Evolutionary conservation across 2,888 invertebrate species (phyloP).

Genomic region (Minunthozetes semirufus): DNA sequence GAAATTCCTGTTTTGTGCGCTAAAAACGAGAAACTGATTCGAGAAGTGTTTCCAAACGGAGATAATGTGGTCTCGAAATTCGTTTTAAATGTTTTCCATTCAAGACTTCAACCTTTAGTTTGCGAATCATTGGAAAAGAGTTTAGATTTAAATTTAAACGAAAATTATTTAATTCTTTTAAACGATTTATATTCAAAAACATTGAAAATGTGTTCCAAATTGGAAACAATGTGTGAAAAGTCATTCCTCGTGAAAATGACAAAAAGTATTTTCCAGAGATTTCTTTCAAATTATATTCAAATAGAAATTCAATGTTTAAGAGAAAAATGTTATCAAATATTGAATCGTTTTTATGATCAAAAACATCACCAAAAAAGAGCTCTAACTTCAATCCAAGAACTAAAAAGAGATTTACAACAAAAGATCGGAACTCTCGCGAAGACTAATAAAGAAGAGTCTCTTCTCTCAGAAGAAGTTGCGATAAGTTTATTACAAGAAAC

Average conservation of each 20-base stretch:
- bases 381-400: conserved; percentile 82
- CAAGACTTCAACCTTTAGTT: conserved; percentile 71
- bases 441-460: conserved; percentile 86
- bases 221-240: conserved; percentile 71
- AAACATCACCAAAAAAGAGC: conserved; percentile 92
- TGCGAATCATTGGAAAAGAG: too few species aligned
- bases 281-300: conserved; percentile 62
- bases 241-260: conserved; percentile 69
- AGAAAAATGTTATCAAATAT: conserved; percentile 64
- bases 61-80: conserved; percentile 97
- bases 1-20: conserved; percentile 83
- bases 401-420: conserved; percentile 85
- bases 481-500: conserved; percentile 83
- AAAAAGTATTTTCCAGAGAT: conserved; percentile 69
- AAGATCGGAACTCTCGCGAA: conserved; percentile 65
- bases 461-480: conserved; percentile 87
- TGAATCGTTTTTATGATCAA: conserved; percentile 80
- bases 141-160: too few species aligned
- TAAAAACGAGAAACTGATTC: conserved; percentile 63
- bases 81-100: conserved; percentile 86
- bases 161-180: conserved; percentile 77
- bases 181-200: conserved; percentile 83
- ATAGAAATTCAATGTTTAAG: conserved; percentile 70
- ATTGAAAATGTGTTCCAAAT: conserved; percentile 61
- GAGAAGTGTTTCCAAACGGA: conserved; percentile 84